Base-by-base conservation (phyloP, 2,113 vertebrate genomes). In the Anser cygnoides region DNA sequence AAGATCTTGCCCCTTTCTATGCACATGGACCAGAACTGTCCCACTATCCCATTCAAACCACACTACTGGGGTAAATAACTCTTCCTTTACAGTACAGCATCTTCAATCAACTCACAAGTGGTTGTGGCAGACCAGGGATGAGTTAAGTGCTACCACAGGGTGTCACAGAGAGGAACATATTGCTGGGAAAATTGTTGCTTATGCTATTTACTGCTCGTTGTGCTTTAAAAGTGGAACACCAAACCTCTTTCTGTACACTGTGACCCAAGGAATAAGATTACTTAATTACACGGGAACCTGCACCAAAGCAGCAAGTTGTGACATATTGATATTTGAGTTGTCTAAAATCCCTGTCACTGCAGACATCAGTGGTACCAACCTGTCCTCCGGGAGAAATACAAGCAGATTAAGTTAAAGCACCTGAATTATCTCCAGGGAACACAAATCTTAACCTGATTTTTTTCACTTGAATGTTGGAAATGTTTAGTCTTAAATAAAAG, bases 401-500 rank as follows among this genome's bases (percentile, higher is more conserved):
- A 54, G 44, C 7, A 62, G 41, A 35, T 80, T 75, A 55, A 63
- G 14, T 75, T 81, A 49, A 57, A 68, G 23, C 11, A 61, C 14
- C 19, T 37, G 37, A 67, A 52, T 75, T 82, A 46, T 61, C 65
- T 78, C 33, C 62, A 84, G 20, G 22, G 23, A 85, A 71, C 54
- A 72, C 39, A 90, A 72, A 75, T 67, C 46, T 75, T 25, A 31
- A 33, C 22, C 46, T 52, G 37, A 49, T 13, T 52, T 77, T 77
- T 84, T 78, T 54, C 2, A 59, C 43, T 29, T 84, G 19, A 37
- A 77, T 13, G 44, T 25, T 74, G 68, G 73, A 77, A 71, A 71
- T 31, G 12, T 20, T 72, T 72, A 67, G 22, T 49, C 35, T 81
- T 65, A 92, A 90, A 68, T 84, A 80, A 94, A 65, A 79, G 57